These are phyloP conservation scores for Brachycybe producta DNA, from an alignment of 2,888 invertebrate genomes.

Conservation along the genomic window DNA sequence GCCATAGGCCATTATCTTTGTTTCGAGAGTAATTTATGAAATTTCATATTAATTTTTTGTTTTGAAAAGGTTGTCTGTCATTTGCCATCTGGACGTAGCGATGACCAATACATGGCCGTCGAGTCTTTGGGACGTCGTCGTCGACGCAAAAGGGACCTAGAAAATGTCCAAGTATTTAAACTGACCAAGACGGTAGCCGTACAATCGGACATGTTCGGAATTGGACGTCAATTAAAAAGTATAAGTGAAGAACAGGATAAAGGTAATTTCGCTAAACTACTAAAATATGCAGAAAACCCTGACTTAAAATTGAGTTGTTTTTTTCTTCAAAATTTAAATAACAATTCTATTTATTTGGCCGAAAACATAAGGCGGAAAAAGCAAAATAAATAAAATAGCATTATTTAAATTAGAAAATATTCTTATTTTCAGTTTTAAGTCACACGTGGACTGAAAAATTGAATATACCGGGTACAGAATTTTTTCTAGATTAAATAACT, in stretches of 20 bases:
- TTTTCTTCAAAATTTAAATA: too few species aligned
- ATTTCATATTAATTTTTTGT: too few species aligned
- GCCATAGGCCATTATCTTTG: too few species aligned
- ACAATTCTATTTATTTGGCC: too few species aligned
- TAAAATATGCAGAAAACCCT: conserved; percentile 13
- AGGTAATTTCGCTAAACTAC: not conserved
- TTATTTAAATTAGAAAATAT: too few species aligned
- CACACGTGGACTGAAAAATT: too few species aligned
- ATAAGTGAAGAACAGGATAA: not conserved
- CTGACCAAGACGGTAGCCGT: conserved; percentile 21
- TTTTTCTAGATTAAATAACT: too few species aligned
- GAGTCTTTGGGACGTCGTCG: conserved; percentile 23
- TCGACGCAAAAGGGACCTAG: conserved; percentile 12
- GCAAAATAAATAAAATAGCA: too few species aligned
- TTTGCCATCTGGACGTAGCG: conserved; percentile 24
- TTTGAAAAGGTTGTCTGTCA: conserved; percentile 25
- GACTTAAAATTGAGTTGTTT: conserved; percentile 18
- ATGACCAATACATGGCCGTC: conserved; percentile 24
- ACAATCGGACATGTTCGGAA: conserved; percentile 19
- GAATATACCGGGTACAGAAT: too few species aligned
- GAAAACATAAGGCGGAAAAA: too few species aligned
- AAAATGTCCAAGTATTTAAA: conserved; percentile 5
- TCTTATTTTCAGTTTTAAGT: too few species aligned
- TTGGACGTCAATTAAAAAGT: conserved; percentile 2
- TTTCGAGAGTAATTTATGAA: too few species aligned